Base-by-base conservation (phyloP, 2,888 invertebrate genomes). In the Opisthograptis luteolata region DNA sequence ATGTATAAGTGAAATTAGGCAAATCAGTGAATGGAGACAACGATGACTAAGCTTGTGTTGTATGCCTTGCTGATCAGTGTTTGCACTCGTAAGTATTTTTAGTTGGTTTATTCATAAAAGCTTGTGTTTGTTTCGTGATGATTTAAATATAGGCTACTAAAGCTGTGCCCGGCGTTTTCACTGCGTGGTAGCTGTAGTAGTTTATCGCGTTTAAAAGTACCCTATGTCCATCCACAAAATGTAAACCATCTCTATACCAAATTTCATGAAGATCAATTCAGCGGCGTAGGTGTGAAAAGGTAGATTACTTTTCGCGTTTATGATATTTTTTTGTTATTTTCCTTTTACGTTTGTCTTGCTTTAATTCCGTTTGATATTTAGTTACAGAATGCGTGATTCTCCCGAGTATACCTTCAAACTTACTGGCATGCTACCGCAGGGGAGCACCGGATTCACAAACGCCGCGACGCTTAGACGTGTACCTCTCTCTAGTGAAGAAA, bases 401-500 rank as follows among this genome's bases (percentile, higher is more conserved):
- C 41, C 77, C 89, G 7, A 84, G 87, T 42, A 91, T 94, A 60
- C 94, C 94, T 3, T 64, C 77, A n/a, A 84, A 92, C 53, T 79
- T 94, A 27, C 67, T 87, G 53, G 84, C 91, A 66, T 94, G 94
- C 68, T 94, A 94, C 71, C 82, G 86, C 36, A 81, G 83, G 22
- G 87, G 91, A 12, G 89, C 86, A 1, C 88, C 91, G 0, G 64
- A 79, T 19, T 66, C 87, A 12, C 78, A 81, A 32, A 88, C 93
- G 15, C 94, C 94, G 0, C 79, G 91, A 51, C 92, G 93, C 10
- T 74, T 94, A 2, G 92, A 92, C 56, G 84, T 93, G 0, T 81
- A 93, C 41, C 78, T 94, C 13, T 94, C 94, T 42, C 73, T 94
- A 7, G 62, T 94, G 20, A 88, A 92, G 61, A 94, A 93, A 77